These are phyloP conservation scores for Lepilemur ruficaudatus DNA, from an alignment of 2,797 vertebrate species.

Conservation along the genomic window DNA sequence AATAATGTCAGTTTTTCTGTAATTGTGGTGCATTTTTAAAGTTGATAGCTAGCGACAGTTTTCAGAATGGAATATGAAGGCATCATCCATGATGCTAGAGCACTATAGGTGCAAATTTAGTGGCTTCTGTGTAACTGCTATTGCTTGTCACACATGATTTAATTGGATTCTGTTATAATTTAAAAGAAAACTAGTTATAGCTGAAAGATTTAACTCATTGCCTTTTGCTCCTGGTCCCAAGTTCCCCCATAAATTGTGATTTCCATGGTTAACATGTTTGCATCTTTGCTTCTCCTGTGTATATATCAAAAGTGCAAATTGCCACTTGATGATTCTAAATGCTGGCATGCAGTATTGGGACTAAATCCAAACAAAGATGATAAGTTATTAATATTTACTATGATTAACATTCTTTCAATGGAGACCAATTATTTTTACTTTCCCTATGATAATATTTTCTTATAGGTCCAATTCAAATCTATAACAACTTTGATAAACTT, in stretches of 20 bases:
- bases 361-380: background rate
- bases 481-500: background rate
- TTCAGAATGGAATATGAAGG: background rate
- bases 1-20: background rate
- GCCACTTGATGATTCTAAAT: background rate
- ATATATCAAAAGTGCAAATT: background rate
- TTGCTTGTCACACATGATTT: background rate
- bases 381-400: background rate
- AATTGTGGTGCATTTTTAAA: background rate
- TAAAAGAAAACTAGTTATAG: background rate
- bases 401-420: slow-evolving; percentile 13
- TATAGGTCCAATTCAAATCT: background rate
- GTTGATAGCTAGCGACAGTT: background rate
- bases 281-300: background rate
- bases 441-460: background rate
- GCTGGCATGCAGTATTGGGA: background rate
- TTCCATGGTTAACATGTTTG: slow-evolving; percentile 3
- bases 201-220: background rate
- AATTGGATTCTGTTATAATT: background rate
- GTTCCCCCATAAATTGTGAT: background rate
- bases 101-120: background rate
- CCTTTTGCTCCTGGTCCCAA: background rate
- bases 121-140: background rate
- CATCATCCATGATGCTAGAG: background rate
- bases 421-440: background rate